phyloP scores from a whole-genome alignment of 2,797 vertebrate species.

The Gadopsis bispinosus region DNA sequence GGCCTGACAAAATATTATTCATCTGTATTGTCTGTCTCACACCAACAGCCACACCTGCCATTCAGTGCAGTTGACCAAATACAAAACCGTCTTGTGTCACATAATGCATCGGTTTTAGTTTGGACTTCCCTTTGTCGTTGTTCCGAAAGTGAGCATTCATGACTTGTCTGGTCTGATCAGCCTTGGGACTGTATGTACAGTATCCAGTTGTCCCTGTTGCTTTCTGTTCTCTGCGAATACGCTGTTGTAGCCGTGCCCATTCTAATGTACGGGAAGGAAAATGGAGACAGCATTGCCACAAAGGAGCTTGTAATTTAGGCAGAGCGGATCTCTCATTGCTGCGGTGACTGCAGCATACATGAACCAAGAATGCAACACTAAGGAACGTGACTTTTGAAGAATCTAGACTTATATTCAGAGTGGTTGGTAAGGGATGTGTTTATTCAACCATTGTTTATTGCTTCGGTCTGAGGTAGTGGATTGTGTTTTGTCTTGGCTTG shows the following conservation, averaged over 20 bases:
- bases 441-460: slow-evolving; percentile 84
- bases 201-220: slow-evolving; percentile 32
- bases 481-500: slow-evolving; percentile 83
- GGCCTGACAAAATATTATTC: too few species aligned
- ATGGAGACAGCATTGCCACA: slow-evolving; percentile 74
- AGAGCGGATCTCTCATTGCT: slow-evolving; percentile 78
- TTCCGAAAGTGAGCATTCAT: slow-evolving; percentile 23
- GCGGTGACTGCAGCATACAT: slow-evolving; percentile 73
- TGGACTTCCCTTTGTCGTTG: neutral
- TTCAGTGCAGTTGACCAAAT: slow-evolving; percentile 17
- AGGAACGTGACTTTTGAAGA: slow-evolving; percentile 75
- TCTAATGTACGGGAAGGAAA: slow-evolving; percentile 77
- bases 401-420: slow-evolving; percentile 76
- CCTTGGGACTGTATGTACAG: slow-evolving; percentile 7
- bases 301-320: slow-evolving; percentile 81
- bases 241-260: slow-evolving; percentile 44
- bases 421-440: slow-evolving; percentile 80
- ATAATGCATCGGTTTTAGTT: slow-evolving; percentile 8
- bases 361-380: slow-evolving; percentile 76
- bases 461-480: slow-evolving; percentile 79
- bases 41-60: neutral
- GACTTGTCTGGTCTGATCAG: slow-evolving; percentile 37
- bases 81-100: slow-evolving; percentile 1
- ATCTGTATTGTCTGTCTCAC: neutral
- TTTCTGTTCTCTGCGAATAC: slow-evolving; percentile 36